These are phyloP conservation scores for Aphelenchoides bicaudatus DNA, from an alignment of 2,888 invertebrate genomes.

Conservation along the genomic window DNA sequence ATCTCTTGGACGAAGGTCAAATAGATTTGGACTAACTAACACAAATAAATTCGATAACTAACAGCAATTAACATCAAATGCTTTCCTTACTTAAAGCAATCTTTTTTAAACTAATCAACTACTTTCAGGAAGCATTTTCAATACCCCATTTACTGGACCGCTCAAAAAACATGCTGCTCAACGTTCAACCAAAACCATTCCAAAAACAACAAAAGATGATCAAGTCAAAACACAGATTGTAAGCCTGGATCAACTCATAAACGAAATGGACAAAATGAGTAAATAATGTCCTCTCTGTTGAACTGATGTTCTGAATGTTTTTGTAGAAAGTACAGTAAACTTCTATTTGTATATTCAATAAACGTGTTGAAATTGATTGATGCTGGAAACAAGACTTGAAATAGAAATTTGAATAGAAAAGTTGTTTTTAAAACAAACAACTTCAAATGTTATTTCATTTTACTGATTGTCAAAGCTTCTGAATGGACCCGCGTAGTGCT, in stretches of 20 bases:
- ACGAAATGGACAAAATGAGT: slow-evolving; percentile 8
- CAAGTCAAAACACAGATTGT: too few relatives aligned
- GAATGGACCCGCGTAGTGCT: too few relatives aligned
- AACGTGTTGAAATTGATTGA: neutral
- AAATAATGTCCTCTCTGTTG: neutral
- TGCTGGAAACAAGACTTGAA: neutral
- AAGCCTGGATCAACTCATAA: slow-evolving; percentile 1
- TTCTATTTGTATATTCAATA: neutral
- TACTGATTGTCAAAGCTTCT: too few relatives aligned
- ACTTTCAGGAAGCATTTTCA: slow-evolving; percentile 8
- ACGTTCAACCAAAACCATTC: slow-evolving; percentile 10
- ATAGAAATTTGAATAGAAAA: too few relatives aligned
- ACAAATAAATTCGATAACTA: neutral
- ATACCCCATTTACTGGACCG: neutral
- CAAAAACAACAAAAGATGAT: slow-evolving; percentile 5
- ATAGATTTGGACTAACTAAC: too few relatives aligned
- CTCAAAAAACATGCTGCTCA: too few relatives aligned
- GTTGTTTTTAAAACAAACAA: too few relatives aligned
- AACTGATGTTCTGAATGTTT: too few relatives aligned
- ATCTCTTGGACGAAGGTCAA: slow-evolving; percentile 12
- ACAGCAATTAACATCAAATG: neutral
- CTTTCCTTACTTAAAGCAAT: neutral
- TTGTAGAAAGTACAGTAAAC: too few relatives aligned
- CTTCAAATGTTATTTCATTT: too few relatives aligned
- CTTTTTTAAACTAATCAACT: neutral